Evolutionary conservation across 2,797 vertebrate genomes (phyloP), one percentile per base, ranked within the genome.

Genomic region (Ambastaia sidthimunki): DNA sequence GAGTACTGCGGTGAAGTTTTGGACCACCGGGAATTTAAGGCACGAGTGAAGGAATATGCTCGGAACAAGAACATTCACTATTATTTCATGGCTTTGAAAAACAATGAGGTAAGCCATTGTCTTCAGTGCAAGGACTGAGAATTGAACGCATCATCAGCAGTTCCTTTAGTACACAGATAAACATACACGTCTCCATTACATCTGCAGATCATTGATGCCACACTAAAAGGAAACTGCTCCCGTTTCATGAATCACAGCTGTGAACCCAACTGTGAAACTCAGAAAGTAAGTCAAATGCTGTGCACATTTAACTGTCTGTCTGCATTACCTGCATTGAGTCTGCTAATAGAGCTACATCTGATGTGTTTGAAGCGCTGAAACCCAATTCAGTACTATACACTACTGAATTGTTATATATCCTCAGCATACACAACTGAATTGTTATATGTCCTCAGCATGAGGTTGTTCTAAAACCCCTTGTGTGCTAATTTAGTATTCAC

Each of bases 171-270:
- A 2, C 28, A 37, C 31, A 37, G 31, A 3, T 34, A 63, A 63
- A 63, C 13, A 4, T 16, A 9, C 41, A 18, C n/a, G n/a, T 21
- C 21, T 47, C 4, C 9, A 28, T 63, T 11, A 84, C 84, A 18
- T 88, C 73, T 73, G 3, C 87, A 99, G 98, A 99, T 99, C 80
- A 99, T 99, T 66, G 98, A 99, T 74, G 98, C 98, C 31, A 99
- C 98, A 0, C 94, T 97, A 88, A 99, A 99, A 89, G 98, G 98
- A 54, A 99, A 99, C 85, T 99, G 97, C 84, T 99, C 98, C 2
- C 95, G 98, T 52, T 99, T 99, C 86, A 99, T 99, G 98, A 99
- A 99, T 93, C 98, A 99, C 88, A 99, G 98, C 92, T 99, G 98
- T 41, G 98, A 99, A 85, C 98, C 98, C 1, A 99, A 99, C 90